Conservation (phyloP, 1,140 invertebrate species). For the Planococcus citri region DNA sequence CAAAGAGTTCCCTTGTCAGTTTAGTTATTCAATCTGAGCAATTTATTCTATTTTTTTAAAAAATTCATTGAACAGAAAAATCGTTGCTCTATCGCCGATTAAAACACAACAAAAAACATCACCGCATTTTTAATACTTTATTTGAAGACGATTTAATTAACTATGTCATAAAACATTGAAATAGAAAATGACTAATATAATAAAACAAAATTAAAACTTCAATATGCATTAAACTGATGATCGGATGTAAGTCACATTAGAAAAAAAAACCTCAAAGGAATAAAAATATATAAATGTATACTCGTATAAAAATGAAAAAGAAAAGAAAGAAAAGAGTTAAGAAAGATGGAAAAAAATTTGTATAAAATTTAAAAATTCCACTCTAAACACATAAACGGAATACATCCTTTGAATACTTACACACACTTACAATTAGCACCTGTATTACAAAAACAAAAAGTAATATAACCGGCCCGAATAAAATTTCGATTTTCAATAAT, state of each 20-base stretch:
- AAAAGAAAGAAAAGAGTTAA: neutral
- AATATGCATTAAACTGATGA: neutral
- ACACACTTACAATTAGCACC: neutral
- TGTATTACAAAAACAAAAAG: neutral
- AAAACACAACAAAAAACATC: neutral
- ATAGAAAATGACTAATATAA: slow-evolving; percentile 8
- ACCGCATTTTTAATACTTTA: neutral
- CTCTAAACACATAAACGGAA: neutral
- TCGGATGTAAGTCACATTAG: neutral
- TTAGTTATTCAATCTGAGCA: no score
- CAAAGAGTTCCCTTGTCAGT: no score
- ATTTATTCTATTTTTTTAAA: no score
- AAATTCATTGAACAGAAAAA: neutral
- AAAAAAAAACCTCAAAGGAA: neutral
- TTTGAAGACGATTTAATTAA: slow-evolving; percentile 4
- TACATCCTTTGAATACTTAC: neutral
- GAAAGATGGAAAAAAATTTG: slow-evolving; percentile 5
- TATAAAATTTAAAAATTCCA: neutral
- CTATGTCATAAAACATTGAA: neutral
- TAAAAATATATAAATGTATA: neutral
- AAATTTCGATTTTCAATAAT: no score
- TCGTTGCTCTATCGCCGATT: neutral
- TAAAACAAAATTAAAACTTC: neutral
- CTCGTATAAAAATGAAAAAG: neutral
- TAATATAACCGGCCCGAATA: no score